Conservation (phyloP, 1,140 invertebrate species). For the Neodiprion fabricii region DNA sequence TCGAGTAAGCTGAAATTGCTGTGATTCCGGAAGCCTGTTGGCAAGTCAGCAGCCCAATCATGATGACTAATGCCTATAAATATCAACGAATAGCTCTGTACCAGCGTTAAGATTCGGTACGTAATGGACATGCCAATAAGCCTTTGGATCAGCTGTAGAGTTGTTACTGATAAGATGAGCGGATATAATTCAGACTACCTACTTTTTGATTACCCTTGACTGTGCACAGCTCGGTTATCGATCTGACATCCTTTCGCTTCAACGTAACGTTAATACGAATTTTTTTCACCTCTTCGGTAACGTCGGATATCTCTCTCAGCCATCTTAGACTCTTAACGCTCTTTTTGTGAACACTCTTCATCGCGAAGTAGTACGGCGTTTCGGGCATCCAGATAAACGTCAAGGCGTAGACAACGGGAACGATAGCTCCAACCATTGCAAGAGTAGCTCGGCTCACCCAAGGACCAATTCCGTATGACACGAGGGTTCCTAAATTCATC, state of each 20-base stretch:
- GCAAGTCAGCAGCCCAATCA: conserved; percentile 68
- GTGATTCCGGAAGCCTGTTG: conserved; percentile 78
- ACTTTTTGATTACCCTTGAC: background rate
- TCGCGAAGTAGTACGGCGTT: conserved; percentile 53
- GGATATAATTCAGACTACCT: background rate
- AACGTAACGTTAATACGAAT: background rate
- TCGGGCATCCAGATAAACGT: conserved; percentile 61
- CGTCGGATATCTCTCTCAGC: background rate
- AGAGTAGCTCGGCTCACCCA: conserved; percentile 37
- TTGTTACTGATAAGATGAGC: background rate
- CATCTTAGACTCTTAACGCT: background rate
- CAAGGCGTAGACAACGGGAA: conserved; percentile 50
- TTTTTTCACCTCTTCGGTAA: background rate
- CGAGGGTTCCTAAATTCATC: conserved; percentile 52
- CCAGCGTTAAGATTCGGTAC: conserved; percentile 43
- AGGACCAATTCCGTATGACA: conserved; percentile 58
- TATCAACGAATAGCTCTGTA: conserved; percentile 5
- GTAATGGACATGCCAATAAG: no score
- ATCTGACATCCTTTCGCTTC: background rate
- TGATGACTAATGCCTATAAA: conserved; percentile 64
- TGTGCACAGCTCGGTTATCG: background rate
- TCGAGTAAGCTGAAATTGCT: conserved; percentile 73
- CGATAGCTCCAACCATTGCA: background rate
- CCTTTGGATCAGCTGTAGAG: background rate
- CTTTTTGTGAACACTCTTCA: background rate